Evolutionary conservation across 2,888 invertebrate species (phyloP).

Genomic region (Chloromyia formosa): DNA sequence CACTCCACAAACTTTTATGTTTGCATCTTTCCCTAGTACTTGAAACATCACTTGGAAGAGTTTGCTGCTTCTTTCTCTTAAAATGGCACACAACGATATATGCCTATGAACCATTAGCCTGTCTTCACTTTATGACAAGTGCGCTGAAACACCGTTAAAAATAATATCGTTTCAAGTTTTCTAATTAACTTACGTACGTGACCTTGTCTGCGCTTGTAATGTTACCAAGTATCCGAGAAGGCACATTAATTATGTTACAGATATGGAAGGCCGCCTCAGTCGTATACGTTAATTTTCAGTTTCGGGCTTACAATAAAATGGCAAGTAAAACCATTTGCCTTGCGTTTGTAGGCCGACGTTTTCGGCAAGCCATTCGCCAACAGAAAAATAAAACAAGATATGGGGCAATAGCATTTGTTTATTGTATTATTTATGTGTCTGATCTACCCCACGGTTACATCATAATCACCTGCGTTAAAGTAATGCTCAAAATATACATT

Average conservation of each 20-base stretch:
- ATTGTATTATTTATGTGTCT: background rate
- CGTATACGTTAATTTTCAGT: slow-evolving; percentile 10
- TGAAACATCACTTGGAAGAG: too few species aligned
- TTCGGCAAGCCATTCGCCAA: background rate
- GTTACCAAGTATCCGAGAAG: background rate
- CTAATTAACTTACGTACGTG: slow-evolving; percentile 6
- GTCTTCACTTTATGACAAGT: slow-evolving; percentile 17
- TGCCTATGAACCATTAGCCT: background rate
- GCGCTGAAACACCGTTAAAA: background rate
- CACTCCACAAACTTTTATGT: too few species aligned
- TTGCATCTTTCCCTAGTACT: too few species aligned
- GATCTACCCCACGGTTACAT: background rate
- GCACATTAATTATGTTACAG: slow-evolving; percentile 3
- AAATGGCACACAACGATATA: too few species aligned
- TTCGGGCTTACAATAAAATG: slow-evolving; percentile 8
- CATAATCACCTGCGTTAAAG: too few species aligned
- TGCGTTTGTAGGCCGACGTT: slow-evolving; percentile 20
- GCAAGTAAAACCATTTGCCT: slow-evolving; percentile 22
- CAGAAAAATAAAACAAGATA: slow-evolving; percentile 17
- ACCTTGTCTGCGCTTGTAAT: slow-evolving; percentile 3
- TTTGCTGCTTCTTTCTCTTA: too few species aligned
- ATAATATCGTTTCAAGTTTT: background rate
- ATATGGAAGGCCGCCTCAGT: slow-evolving; percentile 4
- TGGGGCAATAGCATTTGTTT: slow-evolving; percentile 30
- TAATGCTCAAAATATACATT: too few species aligned